Evolutionary conservation across 2,113 vertebrate genomes (phyloP), one percentile per base, ranked within the genome.

Genomic region (Ageneiosus marmoratus): DNA sequence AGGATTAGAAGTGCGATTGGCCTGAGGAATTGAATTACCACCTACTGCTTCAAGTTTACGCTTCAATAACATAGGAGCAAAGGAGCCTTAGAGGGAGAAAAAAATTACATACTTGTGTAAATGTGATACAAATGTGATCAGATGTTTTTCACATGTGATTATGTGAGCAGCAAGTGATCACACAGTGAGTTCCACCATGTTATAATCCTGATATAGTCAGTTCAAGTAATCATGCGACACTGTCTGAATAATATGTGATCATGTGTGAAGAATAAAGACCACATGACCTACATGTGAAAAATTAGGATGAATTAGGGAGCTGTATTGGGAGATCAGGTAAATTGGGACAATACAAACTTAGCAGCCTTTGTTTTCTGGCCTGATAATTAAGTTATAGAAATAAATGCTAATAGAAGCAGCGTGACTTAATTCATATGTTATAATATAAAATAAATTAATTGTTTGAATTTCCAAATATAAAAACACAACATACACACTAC

Each of bases 21-120:
- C 37, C 50, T 60, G 65, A 58, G 53, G 65, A 37, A 55, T 69
- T 84, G n/a, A 79, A 72, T 48, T 84, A 55, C 51, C 65, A 62
- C 48, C 76, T 73, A 84, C 13, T 72, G 53, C 63, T 18, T 18
- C 12, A 41, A 78, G 32, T 58, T 70, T 60, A 8, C 29, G 18
- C 22, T 74, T 37, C 5, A 37, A 81, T 27, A 27, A 81, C 15
- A 58, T 20, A 56, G 53, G 13, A 18, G 34, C 24, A 55, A 34
- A 34, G 8, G 48, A 29, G 22, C 24, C 55, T 24, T 58, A 58
- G 12, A 2, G 16, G 18, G n/a, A n/a, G n/a, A 37, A 65, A 63
- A 0, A 60, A 27, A 63, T 32, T 32, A 37, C 34, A 32, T 7
- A 44, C 22, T 12, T 67, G n/a, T n/a, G n/a, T n/a, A n/a, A n/a